Percentiles rank a stretch among this genome's conserved stretches.
Conservation (phyloP, 1,140 invertebrate species). For the Ctenoplectra terminalis region DNA sequence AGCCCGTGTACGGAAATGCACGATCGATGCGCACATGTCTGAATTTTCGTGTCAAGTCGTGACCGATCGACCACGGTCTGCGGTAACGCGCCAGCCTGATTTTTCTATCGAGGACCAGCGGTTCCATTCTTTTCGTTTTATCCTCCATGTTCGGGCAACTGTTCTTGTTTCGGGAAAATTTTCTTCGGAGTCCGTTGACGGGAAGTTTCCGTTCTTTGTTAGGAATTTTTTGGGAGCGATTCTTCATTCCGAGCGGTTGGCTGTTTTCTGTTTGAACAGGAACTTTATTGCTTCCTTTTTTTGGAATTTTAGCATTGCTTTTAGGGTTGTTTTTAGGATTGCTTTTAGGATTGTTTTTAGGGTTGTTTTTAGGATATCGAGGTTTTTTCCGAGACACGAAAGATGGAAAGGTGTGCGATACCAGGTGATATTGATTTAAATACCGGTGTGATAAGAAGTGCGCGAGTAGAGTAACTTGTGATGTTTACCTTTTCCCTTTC, state of each 20-base stretch:
- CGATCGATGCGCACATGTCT: constrained; percentile 66
- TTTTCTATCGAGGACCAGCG: not conserved
- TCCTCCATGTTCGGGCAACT: not conserved
- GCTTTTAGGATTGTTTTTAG: too few species aligned
- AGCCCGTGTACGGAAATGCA: constrained; percentile 64
- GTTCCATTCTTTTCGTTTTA: not conserved
- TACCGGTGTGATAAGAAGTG: not conserved
- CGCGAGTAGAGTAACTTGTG: not conserved
- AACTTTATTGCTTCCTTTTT: too few species aligned
- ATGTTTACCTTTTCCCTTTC: not conserved
- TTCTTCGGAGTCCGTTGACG: not conserved
- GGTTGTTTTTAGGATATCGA: too few species aligned
- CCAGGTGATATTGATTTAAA: not conserved
- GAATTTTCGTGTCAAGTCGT: constrained; percentile 55
- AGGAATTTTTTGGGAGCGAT: too few species aligned
- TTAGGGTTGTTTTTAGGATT: too few species aligned
- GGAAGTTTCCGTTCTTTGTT: not conserved
- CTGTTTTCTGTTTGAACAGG: too few species aligned
- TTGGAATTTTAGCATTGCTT: too few species aligned
- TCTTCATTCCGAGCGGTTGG: too few species aligned
- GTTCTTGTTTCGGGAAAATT: not conserved
- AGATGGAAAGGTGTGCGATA: not conserved
- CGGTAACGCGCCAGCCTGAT: not conserved
- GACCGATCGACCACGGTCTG: constrained; percentile 55
- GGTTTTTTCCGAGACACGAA: too few species aligned